Base-by-base conservation (phyloP, 2,888 invertebrate genomes). In the Dryadula phaetusa region DNA sequence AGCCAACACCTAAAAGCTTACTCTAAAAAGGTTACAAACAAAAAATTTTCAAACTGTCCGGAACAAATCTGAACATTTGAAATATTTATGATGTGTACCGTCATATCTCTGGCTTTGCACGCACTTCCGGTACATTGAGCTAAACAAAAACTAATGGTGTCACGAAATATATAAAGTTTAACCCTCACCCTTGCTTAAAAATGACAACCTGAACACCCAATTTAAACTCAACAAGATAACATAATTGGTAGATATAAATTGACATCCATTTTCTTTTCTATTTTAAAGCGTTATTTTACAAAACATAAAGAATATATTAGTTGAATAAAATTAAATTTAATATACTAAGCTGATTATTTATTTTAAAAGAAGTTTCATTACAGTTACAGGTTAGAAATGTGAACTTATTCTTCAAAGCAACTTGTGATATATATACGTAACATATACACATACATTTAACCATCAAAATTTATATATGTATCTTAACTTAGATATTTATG, bases 51-150 rank as follows among this genome's bases (percentile, higher is more conserved):
- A 77, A 84, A 81, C 77, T 77, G 80, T 72, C 77, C 78, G 75
- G 75, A 78, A 79, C 79, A 84, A 86, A 85, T 83, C 80, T 83
- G 77, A 76, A 75, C 73, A 79, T 78, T 69, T 75, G 75, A 79
- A 80, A 82, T 88, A 90, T 90, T 90, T 90, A 90, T 84, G 85
- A 80, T 75, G 80, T 83, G 83, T 76, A 70, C 72, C 77, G 75
- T 80, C 85, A 76, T 90, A 90, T 90, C 90, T 83, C 78, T 77
- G 79, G 75, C 77, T 79, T 83, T 81, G 82, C 90, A 90, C 86
- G 79, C 88, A 83, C 82, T 90, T 90, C 88, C 90, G 78, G 83
- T 81, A 88, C 90, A 90, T 90, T 89, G 85, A 85, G 79, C 86
- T 69, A 78, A 82, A 83, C 83, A 83, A 81, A 83, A 70, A 67